phyloP scores from a whole-genome alignment of 2,113 vertebrate genomes.

The Tursiops truncatus region DNA sequence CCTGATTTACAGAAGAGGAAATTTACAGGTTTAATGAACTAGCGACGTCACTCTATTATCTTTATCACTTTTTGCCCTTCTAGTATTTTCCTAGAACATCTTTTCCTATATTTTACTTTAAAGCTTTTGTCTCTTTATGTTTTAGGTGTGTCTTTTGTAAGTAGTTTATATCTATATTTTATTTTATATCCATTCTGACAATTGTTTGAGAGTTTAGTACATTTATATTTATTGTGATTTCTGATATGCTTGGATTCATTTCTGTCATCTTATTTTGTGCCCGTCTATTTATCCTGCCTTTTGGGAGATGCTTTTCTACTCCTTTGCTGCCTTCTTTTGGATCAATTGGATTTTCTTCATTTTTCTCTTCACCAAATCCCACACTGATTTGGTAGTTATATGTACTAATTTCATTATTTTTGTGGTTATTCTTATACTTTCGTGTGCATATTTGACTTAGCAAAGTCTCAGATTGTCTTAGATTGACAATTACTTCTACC shows the following conservation, averaged over 20 bases:
- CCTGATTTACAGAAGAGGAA: conserved; percentile 52
- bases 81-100: conserved; percentile 40
- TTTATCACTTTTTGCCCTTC: background rate
- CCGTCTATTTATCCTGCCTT: background rate
- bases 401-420: conserved; percentile 46
- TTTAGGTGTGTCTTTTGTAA: conserved; percentile 39
- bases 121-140: conserved; percentile 35
- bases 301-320: background rate
- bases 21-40: background rate
- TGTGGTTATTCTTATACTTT: conserved; percentile 43
- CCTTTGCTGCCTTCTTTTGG: conserved; percentile 13
- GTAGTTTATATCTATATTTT: conserved; percentile 35
- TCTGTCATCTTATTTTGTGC: conserved; percentile 14
- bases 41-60: background rate
- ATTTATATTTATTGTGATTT: conserved; percentile 62
- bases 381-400: conserved; percentile 25
- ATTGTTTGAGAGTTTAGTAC: conserved; percentile 33
- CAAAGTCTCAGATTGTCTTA: background rate
- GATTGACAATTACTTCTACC: background rate
- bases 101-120: conserved; percentile 5
- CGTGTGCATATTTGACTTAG: conserved; percentile 32
- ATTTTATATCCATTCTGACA: background rate
- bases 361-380: background rate
- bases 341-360: conserved; percentile 36
- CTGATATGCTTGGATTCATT: conserved; percentile 17